phyloP scores from a whole-genome alignment of 35 echinoderm and acorn worm species.

The Apostichopus californicus region DNA sequence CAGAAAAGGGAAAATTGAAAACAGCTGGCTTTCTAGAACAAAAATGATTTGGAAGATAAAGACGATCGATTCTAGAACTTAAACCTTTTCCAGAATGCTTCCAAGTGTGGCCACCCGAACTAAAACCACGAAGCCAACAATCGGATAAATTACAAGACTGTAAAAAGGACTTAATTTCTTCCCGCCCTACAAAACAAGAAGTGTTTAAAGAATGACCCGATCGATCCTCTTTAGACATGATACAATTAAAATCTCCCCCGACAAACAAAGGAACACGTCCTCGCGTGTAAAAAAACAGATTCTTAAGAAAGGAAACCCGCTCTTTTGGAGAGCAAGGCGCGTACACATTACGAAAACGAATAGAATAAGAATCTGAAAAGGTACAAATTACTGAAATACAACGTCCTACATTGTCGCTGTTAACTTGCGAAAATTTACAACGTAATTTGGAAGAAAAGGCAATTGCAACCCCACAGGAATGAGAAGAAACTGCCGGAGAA shows the following conservation, averaged over 20 bases:
- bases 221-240: not conserved
- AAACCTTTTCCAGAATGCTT: not conserved
- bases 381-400: slow-evolving; percentile 9
- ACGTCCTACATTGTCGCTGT: not conserved
- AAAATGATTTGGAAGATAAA: not conserved
- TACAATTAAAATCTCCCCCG: slow-evolving; percentile 29
- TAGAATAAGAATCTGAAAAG: not conserved
- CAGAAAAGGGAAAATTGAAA: not conserved
- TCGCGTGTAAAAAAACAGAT: not conserved
- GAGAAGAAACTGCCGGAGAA: no score
- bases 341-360: slow-evolving; percentile 30
- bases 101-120: not conserved
- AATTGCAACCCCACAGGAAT: no score
- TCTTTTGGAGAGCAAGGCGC: not conserved
- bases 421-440: not conserved
- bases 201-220: not conserved
- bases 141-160: not conserved
- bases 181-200: not conserved
- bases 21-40: not conserved
- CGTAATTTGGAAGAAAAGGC: no score
- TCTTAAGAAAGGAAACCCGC: not conserved
- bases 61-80: slow-evolving; percentile 20
- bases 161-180: not conserved
- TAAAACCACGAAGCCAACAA: not conserved
- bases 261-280: not conserved